These are phyloP conservation scores for Steatornis caripensis DNA, from an alignment of 2,113 vertebrate genomes.

Conservation along the genomic window DNA sequence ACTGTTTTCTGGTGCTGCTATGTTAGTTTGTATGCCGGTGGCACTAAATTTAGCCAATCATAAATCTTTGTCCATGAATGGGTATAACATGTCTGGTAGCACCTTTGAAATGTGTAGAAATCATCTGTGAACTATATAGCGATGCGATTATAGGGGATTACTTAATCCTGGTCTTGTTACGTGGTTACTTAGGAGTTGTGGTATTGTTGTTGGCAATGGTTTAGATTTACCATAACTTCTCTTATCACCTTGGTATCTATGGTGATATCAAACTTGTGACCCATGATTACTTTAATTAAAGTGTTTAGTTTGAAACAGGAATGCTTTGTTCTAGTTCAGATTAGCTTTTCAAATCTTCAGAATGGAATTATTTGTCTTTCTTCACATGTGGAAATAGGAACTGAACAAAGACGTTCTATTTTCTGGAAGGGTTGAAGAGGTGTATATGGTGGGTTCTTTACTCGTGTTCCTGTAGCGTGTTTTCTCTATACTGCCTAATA, in stretches of 20 bases:
- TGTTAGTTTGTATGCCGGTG: background rate
- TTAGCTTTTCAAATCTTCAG: background rate
- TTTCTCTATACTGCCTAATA: background rate
- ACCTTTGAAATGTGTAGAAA: background rate
- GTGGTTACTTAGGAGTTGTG: background rate
- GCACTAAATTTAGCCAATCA: background rate
- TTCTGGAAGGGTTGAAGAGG: background rate
- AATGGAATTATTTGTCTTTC: background rate
- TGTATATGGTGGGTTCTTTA: background rate
- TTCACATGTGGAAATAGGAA: background rate
- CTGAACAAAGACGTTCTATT: background rate
- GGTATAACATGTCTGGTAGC: background rate
- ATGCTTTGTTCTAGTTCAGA: background rate
- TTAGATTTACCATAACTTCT: background rate
- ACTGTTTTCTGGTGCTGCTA: background rate
- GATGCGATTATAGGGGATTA: background rate
- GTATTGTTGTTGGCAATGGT: background rate
- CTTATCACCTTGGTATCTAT: constrained; percentile 8
- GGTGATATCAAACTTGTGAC: constrained; percentile 10
- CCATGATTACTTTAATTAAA: constrained; percentile 3
- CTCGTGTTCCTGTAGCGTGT: background rate
- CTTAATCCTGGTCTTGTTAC: background rate
- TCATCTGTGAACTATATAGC: background rate
- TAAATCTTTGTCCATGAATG: background rate
- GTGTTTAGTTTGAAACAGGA: constrained; percentile 1